Evolutionary conservation across 2,888 invertebrate species (phyloP).

Genomic region (Heteromyza rotundicornis): DNA sequence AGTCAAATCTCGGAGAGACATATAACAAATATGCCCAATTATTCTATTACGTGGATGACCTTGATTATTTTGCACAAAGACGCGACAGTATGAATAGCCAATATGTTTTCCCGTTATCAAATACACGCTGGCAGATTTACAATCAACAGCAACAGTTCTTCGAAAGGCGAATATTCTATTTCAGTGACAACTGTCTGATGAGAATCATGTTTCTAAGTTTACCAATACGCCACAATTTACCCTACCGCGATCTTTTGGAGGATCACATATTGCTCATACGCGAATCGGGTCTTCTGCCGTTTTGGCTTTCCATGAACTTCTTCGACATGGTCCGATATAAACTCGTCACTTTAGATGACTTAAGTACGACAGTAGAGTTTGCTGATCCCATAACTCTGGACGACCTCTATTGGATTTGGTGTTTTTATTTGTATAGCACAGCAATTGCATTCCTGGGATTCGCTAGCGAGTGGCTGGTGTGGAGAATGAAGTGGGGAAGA

Average conservation of each 20-base stretch:
- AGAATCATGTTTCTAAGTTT: conserved; percentile 18
- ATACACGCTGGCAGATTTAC: conserved; percentile 31
- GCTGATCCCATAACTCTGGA: background rate
- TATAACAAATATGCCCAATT: no score
- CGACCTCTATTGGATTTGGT: conserved; percentile 2
- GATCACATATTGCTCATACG: conserved; percentile 28
- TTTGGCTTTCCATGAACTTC: background rate
- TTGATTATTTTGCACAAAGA: background rate
- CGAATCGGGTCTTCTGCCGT: background rate
- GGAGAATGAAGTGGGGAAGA: no score
- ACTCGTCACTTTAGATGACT: conserved; percentile 13
- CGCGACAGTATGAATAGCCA: conserved; percentile 33
- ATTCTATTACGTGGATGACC: background rate
- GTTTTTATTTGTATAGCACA: background rate
- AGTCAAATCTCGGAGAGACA: no score
- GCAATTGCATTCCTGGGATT: background rate
- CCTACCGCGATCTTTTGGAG: conserved; percentile 37
- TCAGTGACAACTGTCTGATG: conserved; percentile 30
- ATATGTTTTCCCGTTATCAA: conserved; percentile 31
- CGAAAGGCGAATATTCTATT: conserved; percentile 31
- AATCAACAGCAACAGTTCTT: conserved; percentile 37
- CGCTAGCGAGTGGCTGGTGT: no score
- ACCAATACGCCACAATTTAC: conserved; percentile 31
- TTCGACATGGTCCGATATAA: conserved; percentile 11
- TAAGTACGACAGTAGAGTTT: no score